phyloP scores from a whole-genome alignment of 2,797 vertebrate species.

The Manis crassicaudata region DNA sequence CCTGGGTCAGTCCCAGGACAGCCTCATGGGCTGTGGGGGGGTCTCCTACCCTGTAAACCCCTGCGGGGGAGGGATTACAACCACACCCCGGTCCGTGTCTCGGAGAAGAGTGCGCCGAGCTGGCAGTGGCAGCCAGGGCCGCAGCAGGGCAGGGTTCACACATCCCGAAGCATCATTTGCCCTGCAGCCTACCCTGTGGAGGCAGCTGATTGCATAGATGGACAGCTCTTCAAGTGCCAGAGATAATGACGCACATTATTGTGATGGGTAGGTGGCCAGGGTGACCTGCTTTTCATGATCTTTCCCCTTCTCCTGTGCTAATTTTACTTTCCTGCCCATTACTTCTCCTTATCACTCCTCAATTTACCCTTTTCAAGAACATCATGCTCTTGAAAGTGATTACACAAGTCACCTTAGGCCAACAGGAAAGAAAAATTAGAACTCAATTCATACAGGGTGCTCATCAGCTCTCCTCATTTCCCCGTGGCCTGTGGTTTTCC shows the following conservation, averaged over 20 bases:
- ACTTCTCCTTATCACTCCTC: too few relatives aligned
- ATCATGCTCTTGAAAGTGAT: neutral
- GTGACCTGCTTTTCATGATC: neutral
- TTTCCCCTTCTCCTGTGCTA: neutral
- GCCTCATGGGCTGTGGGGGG: rapidly evolving
- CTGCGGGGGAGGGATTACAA: rapidly evolving
- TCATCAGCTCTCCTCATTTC: rapidly evolving
- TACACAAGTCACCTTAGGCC: neutral
- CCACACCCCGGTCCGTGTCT: rapidly evolving
- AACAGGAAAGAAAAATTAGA: neutral
- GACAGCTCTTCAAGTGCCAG: too few relatives aligned
- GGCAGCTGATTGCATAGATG: rapidly evolving
- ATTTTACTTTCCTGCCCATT: rapidly evolving
- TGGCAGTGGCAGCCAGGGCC: neutral
- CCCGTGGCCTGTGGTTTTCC: neutral
- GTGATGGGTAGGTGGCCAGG: rapidly evolving
- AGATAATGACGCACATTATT: rapidly evolving
- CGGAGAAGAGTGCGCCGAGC: rapidly evolving
- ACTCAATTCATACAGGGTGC: rapidly evolving
- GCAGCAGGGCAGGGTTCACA: neutral
- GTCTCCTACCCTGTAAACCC: too few relatives aligned
- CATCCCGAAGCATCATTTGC: rapidly evolving
- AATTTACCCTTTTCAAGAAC: neutral
- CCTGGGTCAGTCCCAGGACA: neutral
- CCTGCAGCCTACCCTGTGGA: neutral